Base-by-base conservation (phyloP, 1,140 invertebrate species). In the Caenorhabditis inopinata region DNA sequence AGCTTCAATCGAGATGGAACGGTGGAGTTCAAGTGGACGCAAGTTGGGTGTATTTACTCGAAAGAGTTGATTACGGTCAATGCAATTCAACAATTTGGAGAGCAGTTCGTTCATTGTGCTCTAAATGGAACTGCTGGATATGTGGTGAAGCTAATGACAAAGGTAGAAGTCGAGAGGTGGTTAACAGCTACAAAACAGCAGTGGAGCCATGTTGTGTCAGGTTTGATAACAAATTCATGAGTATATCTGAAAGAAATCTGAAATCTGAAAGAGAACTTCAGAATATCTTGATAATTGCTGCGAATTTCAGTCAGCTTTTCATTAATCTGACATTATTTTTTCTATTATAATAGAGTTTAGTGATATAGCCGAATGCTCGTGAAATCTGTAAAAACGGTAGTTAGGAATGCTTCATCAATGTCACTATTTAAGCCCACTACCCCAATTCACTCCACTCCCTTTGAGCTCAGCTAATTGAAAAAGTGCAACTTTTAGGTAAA, bases 1-100 rank as follows among this genome's bases (percentile, higher is more conserved):
- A 78, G 38, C 47, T 62, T 78, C 38, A 78, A 51, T 12, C n/a
- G 35, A 25, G 32, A 78, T 21, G 53, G 76, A 32, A 78, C 51
- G 4, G 76, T 53, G 2, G 76, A 58, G 21, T 45, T 53, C 18
- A 51, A 46, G 38, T 45, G 35, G 45, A 53, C 49, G 16, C 76
- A 78, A 62, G 76, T 78, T 0, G 76, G 76, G 11, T 78, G 76
- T 25, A 51, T 78, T 27, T 78, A 78, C 16, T 35, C 32, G 7
- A 78, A 78, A n/a, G 76, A 78, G 27, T 21, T 58, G 45, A 46
- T 78, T 11, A 62, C 42, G 9, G 53, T 48, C 1, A 78, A 78
- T 47, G 76, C 76, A 42, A 78, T 78, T 51, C 76, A 78, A 21
- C 11, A 42, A 23, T 42, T 78, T 68, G 53, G 53, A 25, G 76